These are phyloP conservation scores for Pteronotus mesoamericanus DNA, from an alignment of 2,797 vertebrate species.

Conservation along the genomic window DNA sequence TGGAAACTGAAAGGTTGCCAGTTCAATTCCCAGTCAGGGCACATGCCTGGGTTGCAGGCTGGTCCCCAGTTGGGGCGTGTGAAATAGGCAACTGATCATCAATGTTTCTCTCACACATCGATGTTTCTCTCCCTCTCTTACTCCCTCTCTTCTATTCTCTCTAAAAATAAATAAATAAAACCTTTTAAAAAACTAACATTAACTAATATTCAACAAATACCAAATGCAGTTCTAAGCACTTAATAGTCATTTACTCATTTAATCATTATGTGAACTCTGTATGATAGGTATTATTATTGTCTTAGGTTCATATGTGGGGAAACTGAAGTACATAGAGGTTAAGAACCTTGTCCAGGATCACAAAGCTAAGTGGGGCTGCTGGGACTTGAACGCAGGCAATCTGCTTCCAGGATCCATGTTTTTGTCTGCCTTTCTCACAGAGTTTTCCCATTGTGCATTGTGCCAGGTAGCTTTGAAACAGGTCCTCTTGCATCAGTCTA, in stretches of 20 bases:
- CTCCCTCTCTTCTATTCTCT: neutral
- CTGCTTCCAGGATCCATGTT: neutral
- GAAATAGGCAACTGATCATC: neutral
- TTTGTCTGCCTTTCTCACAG: neutral
- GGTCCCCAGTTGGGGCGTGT: no score
- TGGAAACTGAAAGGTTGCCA: neutral
- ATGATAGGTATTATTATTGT: neutral
- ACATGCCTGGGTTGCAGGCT: no score
- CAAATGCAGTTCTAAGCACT: neutral
- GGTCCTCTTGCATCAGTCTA: no score
- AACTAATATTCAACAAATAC: neutral
- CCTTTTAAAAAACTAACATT: neutral
- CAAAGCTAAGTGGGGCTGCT: neutral
- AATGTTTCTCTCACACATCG: neutral
- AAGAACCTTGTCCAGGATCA: neutral
- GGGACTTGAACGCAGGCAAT: neutral
- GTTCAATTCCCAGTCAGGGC: neutral
- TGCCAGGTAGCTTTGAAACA: neutral
- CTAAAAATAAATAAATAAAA: no score
- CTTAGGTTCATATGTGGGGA: neutral
- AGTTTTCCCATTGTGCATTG: neutral
- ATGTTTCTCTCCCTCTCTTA: neutral
- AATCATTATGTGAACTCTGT: neutral
- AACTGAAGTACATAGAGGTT: neutral
- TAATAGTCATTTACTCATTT: neutral